Percentiles rank a stretch among this genome's conserved stretches.
Evolutionary conservation across 2,113 vertebrate species (phyloP).

Genomic region (Mustelus asterias): DNA sequence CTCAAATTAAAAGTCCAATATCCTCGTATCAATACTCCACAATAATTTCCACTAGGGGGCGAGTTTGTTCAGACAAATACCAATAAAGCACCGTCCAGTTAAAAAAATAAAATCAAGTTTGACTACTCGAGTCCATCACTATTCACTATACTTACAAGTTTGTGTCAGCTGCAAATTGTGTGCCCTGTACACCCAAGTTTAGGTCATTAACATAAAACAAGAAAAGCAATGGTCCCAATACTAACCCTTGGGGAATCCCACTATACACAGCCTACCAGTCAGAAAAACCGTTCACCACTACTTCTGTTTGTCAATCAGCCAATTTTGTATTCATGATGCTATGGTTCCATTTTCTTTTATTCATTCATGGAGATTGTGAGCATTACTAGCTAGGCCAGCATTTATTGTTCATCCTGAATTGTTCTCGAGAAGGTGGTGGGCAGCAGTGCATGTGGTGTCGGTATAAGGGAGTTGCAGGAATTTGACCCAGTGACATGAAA

Average conservation of each 20-base stretch:
- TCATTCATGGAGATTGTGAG: too few species aligned
- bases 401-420: too few species aligned
- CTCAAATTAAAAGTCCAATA: background rate
- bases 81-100: background rate
- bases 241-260: background rate
- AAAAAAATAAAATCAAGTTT: background rate
- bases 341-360: too few species aligned
- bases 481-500: too few species aligned
- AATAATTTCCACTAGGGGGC: background rate
- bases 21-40: background rate
- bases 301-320: too few species aligned
- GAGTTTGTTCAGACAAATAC: background rate
- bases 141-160: background rate
- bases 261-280: background rate
- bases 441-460: too few species aligned
- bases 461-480: too few species aligned
- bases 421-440: too few species aligned
- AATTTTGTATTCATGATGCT: too few species aligned
- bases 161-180: background rate
- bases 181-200: background rate
- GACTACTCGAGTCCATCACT: background rate
- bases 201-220: background rate
- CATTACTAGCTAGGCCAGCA: too few species aligned
- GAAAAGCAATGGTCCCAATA: background rate
- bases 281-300: too few species aligned